A percentile compares a stretch with the other conserved stretches of the same genome.
phyloP scores from a whole-genome alignment of 2,888 invertebrate genomes.

The Leptinotarsa rubiginosa region DNA sequence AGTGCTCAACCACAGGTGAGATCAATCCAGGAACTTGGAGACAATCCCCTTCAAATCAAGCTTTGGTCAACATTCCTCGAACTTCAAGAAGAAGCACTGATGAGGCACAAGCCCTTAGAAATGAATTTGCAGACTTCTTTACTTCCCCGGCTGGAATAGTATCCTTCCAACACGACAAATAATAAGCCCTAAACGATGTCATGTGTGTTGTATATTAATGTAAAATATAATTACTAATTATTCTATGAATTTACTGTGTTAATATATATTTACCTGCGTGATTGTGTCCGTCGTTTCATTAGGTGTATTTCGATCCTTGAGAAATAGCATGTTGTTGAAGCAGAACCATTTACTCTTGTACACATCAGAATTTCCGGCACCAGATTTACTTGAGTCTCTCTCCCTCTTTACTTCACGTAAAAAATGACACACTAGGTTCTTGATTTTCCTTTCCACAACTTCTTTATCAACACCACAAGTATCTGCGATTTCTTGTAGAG shows the following conservation, averaged over 20 bases:
- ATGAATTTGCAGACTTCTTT: constrained; percentile 29
- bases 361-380: too few species aligned
- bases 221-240: background rate
- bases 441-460: constrained; percentile 6
- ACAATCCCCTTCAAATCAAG: constrained; percentile 26
- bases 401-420: too few species aligned
- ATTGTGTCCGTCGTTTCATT: constrained; percentile 5
- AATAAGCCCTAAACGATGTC: background rate
- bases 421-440: background rate
- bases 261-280: constrained; percentile 2
- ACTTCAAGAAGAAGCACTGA: constrained; percentile 27
- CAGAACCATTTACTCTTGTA: constrained; percentile 23
- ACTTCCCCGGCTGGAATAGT: constrained; percentile 20
- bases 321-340: constrained; percentile 28
- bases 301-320: constrained; percentile 20
- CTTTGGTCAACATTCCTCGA: constrained; percentile 25
- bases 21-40: constrained; percentile 11
- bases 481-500: background rate
- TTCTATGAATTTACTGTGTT: background rate
- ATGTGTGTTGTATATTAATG: background rate
- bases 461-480: constrained; percentile 3
- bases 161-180: too few species aligned
- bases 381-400: too few species aligned
- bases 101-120: constrained; percentile 5
- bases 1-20: too few species aligned